Evolutionary conservation across 2,113 vertebrate species (phyloP), one percentile per base, ranked within the genome.

Genomic region (Laterallus jamaicensis): DNA sequence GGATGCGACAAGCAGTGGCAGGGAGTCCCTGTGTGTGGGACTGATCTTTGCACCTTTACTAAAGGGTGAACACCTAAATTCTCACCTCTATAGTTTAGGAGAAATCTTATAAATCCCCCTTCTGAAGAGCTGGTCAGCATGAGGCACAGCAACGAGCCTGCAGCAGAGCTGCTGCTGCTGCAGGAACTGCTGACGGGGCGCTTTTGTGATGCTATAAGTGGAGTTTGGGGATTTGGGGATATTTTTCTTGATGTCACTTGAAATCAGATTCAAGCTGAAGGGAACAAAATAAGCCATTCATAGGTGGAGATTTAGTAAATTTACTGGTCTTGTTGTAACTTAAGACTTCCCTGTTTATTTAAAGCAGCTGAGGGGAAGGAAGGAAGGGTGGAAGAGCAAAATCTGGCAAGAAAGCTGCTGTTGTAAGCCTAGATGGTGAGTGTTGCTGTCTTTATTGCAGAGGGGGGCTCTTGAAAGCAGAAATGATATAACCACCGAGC

Each of bases 351-450:
- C 75, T 60, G 24, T 93, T 93, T 90, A 68, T 91, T 93, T 92
- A 82, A 96, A 92, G 95, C 68, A 84, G 86, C 59, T 54, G 60
- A 82, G 70, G 68, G 75, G 78, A 95, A 92, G 91, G 73, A 93
- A 96, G 71, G 91, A 90, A 92, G 69, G 59, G 49, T 70, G 67
- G 93, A 93, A 90, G 54, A 25, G 67, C n/a, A 69, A 86, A 94
- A 93, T 42, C 75, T 91, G 88, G 80, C 70, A 87, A 78, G 40
- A 89, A 92, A 76, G 74, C 40, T 79, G 88, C 66, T 89, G 58
- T 70, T 84, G 74, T 86, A 86, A 94, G 88, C 44, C 77, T 29
- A 54, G 28, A 55, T 58, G 58, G 62, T 56, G 32, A 91, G 54
- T 42, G 62, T 21, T 89, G 37, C 28, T 83, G 63, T 76, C 83